phyloP scores from a whole-genome alignment of 2,888 invertebrate genomes.

The Teleogryllus oceanicus region DNA sequence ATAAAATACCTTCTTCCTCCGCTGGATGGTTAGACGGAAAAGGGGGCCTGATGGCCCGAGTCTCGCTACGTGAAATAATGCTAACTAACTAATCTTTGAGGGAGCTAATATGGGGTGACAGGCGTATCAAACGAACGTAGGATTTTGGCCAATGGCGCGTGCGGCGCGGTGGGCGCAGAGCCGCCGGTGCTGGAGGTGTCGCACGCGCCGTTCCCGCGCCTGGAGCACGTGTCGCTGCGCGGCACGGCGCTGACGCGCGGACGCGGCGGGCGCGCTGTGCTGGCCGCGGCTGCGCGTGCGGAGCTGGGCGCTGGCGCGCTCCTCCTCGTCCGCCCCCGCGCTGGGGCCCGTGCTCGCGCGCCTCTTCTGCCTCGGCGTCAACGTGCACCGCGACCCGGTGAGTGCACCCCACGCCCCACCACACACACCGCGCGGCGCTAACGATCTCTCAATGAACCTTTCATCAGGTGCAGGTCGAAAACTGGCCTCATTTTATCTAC shows the following conservation, averaged over 20 bases:
- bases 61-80: no score
- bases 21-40: no score
- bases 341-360: background rate
- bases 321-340: background rate
- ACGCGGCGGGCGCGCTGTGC: background rate
- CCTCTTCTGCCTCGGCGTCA: background rate
- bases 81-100: no score
- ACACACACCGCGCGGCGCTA: no score
- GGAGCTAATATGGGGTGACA: no score
- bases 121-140: no score
- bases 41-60: no score
- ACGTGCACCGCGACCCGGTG: background rate
- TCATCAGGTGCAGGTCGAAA: no score
- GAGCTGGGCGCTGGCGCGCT: background rate
- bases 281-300: conserved; percentile 7
- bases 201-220: conserved; percentile 22
- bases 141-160: no score
- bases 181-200: conserved; percentile 12
- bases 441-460: no score
- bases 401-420: background rate
- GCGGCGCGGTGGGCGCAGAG: background rate
- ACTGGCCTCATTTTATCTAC: no score
- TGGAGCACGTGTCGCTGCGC: conserved; percentile 20
- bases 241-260: conserved; percentile 18
- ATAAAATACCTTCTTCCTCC: no score